Conservation (phyloP, 2,113 vertebrate species). For the Pelmatolapia mariae region DNA sequence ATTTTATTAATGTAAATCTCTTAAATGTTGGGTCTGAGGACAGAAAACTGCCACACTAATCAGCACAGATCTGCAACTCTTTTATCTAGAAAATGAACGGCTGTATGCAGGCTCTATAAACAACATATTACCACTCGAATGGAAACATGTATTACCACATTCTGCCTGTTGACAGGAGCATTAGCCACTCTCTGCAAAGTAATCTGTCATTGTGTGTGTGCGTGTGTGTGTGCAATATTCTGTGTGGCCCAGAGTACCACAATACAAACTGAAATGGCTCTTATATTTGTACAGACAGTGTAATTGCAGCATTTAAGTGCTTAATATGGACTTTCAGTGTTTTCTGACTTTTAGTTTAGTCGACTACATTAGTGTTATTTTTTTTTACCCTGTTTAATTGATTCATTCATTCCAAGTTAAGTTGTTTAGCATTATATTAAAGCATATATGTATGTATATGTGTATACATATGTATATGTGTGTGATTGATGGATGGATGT, state of each 20-base stretch:
- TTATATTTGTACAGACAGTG: not conserved
- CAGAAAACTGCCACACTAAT: not conserved
- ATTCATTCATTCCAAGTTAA: not conserved
- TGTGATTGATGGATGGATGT: not conserved
- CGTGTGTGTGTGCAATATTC: not conserved
- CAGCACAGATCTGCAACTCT: not conserved
- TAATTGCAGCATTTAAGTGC: not conserved
- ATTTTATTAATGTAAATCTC: not conserved
- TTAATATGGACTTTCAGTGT: not conserved
- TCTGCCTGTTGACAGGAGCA: not conserved
- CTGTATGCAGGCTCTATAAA: not conserved
- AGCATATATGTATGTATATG: not conserved
- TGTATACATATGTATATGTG: not conserved
- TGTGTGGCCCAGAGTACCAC: not conserved
- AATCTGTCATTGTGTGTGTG: not conserved
- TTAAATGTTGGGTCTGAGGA: not conserved
- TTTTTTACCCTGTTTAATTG: not conserved
- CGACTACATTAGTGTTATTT: rapidly evolving
- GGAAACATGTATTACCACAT: not conserved
- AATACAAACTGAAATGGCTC: not conserved
- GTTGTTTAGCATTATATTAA: not conserved
- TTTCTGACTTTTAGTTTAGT: not conserved
- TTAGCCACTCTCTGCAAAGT: not conserved
- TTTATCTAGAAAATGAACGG: not conserved
- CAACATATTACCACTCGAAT: not conserved